Evolutionary conservation across 2,113 vertebrate genomes (phyloP).

Genomic region (Aleadryas rufinucha): DNA sequence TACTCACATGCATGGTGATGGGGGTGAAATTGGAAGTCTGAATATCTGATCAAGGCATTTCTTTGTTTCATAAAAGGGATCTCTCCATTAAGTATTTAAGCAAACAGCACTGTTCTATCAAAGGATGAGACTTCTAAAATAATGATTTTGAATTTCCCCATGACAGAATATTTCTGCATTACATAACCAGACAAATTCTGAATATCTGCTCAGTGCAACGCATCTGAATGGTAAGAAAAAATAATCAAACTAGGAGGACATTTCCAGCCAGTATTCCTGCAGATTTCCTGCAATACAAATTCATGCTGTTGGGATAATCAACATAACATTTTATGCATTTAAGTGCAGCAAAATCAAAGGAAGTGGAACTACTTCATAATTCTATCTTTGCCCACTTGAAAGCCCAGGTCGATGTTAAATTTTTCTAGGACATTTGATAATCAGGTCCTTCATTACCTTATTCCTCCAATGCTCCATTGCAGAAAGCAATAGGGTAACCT

Average conservation of each 20-base stretch:
- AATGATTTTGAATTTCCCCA: not conserved
- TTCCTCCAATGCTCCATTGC: not conserved
- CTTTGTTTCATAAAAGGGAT: not conserved
- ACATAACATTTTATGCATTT: not conserved
- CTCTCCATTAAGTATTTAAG: not conserved
- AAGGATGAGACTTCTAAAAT: not conserved
- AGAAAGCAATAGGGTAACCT: not conserved
- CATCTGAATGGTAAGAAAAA: not conserved
- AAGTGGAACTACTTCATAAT: not conserved
- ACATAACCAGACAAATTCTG: not conserved
- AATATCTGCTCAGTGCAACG: not conserved
- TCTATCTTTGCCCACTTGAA: not conserved
- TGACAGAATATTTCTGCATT: not conserved
- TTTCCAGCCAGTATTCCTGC: not conserved
- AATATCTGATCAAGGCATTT: constrained; percentile 3
- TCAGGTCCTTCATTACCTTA: not conserved
- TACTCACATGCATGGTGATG: not conserved
- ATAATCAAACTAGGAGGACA: not conserved
- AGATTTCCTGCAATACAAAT: not conserved
- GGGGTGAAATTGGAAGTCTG: not conserved
- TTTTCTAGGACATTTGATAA: not conserved
- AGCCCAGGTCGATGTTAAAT: not conserved
- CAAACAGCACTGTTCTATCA: not conserved
- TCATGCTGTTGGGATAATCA: not conserved
- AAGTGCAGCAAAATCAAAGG: not conserved